Percentiles rank a stretch among this genome's conserved stretches.
phyloP scores from a whole-genome alignment of 2,797 vertebrate genomes.

The Tauraco hartlaubi region DNA sequence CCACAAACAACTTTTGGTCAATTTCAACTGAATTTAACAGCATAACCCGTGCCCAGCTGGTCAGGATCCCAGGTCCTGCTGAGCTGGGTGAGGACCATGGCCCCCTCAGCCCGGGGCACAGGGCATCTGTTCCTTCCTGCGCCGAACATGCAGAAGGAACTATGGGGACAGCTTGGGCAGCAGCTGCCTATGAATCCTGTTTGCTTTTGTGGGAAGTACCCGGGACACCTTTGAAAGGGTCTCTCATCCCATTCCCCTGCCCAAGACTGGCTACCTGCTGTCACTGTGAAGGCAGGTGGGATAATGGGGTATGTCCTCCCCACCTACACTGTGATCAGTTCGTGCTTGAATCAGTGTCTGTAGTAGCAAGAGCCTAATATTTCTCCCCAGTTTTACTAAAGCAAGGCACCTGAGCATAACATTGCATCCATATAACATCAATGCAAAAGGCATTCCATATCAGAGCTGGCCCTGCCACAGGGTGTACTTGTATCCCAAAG shows the following conservation, averaged over 20 bases:
- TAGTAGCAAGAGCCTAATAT: fast-evolving
- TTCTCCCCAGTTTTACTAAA: neutral
- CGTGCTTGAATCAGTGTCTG: neutral
- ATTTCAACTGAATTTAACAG: neutral
- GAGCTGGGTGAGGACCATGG: neutral
- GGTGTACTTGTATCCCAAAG: fast-evolving
- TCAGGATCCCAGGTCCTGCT: neutral
- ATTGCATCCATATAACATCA: neutral
- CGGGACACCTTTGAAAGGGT: fast-evolving
- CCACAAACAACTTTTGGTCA: neutral
- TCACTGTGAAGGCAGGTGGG: neutral
- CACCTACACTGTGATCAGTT: neutral
- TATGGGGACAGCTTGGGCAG: neutral
- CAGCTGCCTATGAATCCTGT: neutral
- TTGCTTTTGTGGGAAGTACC: neutral
- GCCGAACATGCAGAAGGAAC: fast-evolving
- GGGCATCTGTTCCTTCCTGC: neutral
- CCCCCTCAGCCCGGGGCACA: fast-evolving
- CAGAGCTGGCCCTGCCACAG: neutral
- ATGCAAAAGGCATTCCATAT: neutral
- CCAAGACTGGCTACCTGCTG: neutral
- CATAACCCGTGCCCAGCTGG: fast-evolving
- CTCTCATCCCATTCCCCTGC: neutral
- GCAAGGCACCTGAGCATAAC: neutral
- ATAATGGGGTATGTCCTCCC: neutral